Conservation (phyloP, 1,140 invertebrate species). For the Elymnias hypermnestra region DNA sequence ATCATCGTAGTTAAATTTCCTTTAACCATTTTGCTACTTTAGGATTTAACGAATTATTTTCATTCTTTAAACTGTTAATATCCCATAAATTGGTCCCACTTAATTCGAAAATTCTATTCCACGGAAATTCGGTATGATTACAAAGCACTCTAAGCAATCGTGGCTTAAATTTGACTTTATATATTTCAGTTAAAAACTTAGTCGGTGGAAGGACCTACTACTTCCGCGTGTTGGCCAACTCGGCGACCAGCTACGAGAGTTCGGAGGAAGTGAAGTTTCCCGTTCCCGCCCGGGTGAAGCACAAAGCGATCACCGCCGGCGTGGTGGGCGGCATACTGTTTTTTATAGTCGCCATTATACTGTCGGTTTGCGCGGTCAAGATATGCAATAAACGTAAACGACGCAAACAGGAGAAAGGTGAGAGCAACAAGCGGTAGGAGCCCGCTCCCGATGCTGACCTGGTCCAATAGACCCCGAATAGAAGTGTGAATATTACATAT, state of each 20-base stretch:
- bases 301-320: conserved; percentile 94
- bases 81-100: too few species aligned
- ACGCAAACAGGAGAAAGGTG: conserved; percentile 98
- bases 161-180: too few species aligned
- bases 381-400: conserved; percentile 97
- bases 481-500: conserved; percentile 7
- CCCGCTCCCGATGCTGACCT: conserved; percentile 35
- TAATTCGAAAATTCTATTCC: too few species aligned
- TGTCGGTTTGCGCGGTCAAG: conserved; percentile 96
- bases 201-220: conserved; percentile 92
- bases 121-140: too few species aligned
- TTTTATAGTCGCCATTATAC: conserved; percentile 96
- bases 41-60: too few species aligned
- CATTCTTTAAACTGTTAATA: too few species aligned
- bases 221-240: conserved; percentile 92
- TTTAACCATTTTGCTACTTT: too few species aligned
- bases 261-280: conserved; percentile 92
- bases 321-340: conserved; percentile 96
- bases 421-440: conserved; percentile 57
- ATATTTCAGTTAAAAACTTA: conserved; percentile 88
- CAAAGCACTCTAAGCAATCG: too few species aligned
- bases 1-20: too few species aligned
- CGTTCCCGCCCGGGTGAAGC: conserved; percentile 91
- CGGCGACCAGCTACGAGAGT: conserved; percentile 86
- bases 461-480: neutral